Conservation (phyloP, 2,797 vertebrate genomes). For the Hybognathus amarus region DNA sequence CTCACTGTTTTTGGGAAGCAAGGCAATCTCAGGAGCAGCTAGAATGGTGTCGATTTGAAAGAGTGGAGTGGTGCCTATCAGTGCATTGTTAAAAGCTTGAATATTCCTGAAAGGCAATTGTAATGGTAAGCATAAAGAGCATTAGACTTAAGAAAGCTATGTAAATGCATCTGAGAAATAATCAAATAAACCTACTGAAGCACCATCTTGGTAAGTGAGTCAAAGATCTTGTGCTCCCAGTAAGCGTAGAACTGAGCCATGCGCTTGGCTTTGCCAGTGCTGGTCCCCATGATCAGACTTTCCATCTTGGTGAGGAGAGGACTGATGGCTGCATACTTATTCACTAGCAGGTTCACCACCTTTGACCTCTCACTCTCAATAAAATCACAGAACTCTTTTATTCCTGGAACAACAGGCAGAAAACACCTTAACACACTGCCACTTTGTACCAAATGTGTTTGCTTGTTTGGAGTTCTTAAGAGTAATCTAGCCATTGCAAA, state of each 20-base stretch:
- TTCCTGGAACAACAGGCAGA: slow-evolving; percentile 73
- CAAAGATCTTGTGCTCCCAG: slow-evolving; percentile 88
- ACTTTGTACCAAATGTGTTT: not conserved
- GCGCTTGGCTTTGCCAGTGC: slow-evolving; percentile 81
- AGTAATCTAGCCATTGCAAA: not conserved
- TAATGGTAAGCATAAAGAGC: not conserved
- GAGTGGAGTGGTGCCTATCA: slow-evolving; percentile 78
- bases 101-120: slow-evolving; percentile 80
- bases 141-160: not conserved
- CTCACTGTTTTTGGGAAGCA: slow-evolving; percentile 85
- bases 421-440: not conserved
- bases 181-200: slow-evolving; percentile 77
- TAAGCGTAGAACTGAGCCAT: slow-evolving; percentile 85
- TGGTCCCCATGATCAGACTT: slow-evolving; percentile 81
- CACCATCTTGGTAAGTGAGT: slow-evolving; percentile 84
- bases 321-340: slow-evolving; percentile 84
- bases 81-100: slow-evolving; percentile 78
- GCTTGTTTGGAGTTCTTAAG: not conserved
- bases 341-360: slow-evolving; percentile 78
- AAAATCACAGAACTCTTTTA: slow-evolving; percentile 87
- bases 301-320: slow-evolving; percentile 88
- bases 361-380: slow-evolving; percentile 80
- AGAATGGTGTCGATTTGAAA: slow-evolving; percentile 87
- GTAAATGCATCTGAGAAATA: not conserved
- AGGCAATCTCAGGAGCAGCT: slow-evolving; percentile 83